Evolutionary conservation across 2,888 invertebrate genomes (phyloP), one percentile per base, ranked within the genome.

Genomic region (Pardosa pseudoannulata): DNA sequence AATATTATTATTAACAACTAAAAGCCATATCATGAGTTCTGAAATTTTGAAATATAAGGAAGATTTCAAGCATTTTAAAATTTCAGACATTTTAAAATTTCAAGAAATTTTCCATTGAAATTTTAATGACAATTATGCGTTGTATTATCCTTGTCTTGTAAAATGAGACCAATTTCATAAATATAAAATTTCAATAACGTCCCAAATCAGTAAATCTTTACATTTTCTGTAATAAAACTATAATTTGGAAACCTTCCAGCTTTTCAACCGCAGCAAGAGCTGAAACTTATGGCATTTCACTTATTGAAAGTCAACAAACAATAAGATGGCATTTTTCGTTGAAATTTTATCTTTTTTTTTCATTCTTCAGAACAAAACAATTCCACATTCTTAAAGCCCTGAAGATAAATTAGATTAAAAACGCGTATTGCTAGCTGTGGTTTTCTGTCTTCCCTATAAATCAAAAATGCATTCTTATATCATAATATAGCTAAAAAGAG

Each of bases 301-400:
- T 62, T 62, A 62, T 62, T 62, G 62, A 19, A 62, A 62, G 62
- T 62, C 62, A 62, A 62, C 62, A 62, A 62, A 62, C 62, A 62
- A 62, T 62, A 62, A 62, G 11, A 62, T 27, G 27, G 62, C 27
- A 16, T 62, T 62, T 62, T 62, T 19, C 27, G 28, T 27, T 28
- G 62, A 28, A 28, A 28, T 28, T 62, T 62, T 62, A 62, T 62
- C 62, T 27, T 62, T 62, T n/a, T n/a, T 16, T 27, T 28, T 62
- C 28, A 62, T 28, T 28, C 62, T 28, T 28, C 6, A 28, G 28
- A 62, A 62, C 62, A 62, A 62, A 11, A 16, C 62, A 62, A 62
- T 62, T 62, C 27, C 62, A 1, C 62, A 62, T 62, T 62, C 62
- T 11, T 62, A 23, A 62, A 62, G 62, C 62, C 62, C 62, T 62